A percentile compares a stretch with the other conserved stretches of the same genome.
Evolutionary conservation across 1,140 invertebrate species (phyloP).

Genomic region (Drosophila athabasca): DNA sequence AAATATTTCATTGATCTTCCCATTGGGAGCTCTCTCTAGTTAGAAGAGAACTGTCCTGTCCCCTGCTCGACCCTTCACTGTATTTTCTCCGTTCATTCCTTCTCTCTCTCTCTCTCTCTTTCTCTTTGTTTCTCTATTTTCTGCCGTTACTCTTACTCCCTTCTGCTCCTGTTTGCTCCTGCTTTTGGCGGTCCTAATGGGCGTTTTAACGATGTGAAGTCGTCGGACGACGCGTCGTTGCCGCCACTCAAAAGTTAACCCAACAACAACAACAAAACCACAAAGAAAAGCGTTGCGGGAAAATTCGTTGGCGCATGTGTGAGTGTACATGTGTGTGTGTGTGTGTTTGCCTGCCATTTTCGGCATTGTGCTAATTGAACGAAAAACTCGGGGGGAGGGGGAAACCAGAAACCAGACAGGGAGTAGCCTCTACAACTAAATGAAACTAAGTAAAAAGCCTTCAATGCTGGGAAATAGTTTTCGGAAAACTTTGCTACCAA

Average conservation of each 20-base stretch:
- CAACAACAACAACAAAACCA: constrained; percentile 37
- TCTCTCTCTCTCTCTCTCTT: constrained; percentile 1
- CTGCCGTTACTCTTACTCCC: background rate
- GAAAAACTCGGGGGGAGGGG: constrained; percentile 51
- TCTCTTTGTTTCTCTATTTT: constrained; percentile 14
- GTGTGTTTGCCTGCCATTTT: constrained; percentile 28
- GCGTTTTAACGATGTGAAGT: constrained; percentile 74
- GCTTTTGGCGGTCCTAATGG: constrained; percentile 40
- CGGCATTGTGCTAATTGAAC: constrained; percentile 74
- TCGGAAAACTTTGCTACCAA: constrained; percentile 6
- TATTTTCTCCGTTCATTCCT: constrained; percentile 8
- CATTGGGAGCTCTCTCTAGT: too few relatives aligned
- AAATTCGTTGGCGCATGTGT: constrained; percentile 11
- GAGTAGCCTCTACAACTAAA: constrained; percentile 36
- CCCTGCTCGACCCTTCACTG: constrained; percentile 1
- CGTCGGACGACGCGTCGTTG: constrained; percentile 43
- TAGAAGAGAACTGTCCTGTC: background rate
- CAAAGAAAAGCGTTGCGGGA: constrained; percentile 30
- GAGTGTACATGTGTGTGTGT: constrained; percentile 1
- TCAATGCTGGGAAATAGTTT: constrained; percentile 47
- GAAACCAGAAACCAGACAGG: constrained; percentile 39
- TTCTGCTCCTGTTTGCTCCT: constrained; percentile 10
- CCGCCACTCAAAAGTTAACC: constrained; percentile 62
- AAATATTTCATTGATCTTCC: too few relatives aligned
- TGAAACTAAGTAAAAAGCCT: constrained; percentile 72